Evolutionary conservation across 2,888 invertebrate species (phyloP), one percentile per base, ranked within the genome.

Genomic region (Terebella lapidaria): DNA sequence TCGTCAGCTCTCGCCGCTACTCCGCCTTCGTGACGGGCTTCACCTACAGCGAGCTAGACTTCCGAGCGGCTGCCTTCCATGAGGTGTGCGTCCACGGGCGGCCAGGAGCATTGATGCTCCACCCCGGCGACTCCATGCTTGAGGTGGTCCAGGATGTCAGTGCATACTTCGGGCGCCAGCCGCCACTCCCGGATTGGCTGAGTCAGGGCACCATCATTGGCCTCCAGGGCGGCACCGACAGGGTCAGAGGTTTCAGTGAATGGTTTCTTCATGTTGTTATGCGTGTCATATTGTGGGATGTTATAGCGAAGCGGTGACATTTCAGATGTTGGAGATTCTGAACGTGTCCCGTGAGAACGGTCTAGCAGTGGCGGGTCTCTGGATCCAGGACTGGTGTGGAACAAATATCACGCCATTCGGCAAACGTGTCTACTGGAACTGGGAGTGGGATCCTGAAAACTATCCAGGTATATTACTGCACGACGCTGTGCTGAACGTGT

Each of bases 311-410:
- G n/a, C n/a, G n/a, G n/a, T n/a, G n/a, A n/a, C n/a, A 18, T 49
- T 49, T 49, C 49, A 75, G 75, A 74, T 76, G 75, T 20, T 72
- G 58, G 54, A 65, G 22, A 62, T 69, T 30, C 64, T 71, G 22
- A 35, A 63, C 2, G 56, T 58, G 25, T 71, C 72, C 5, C 57
- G 65, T 52, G 55, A 60, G 4, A 58, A 67, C 25, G 63, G 67
- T 1, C 65, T 75, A 3, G 58, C 65, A 1, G 69, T 77, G 2
- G 65, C 69, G 27, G 75, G 70, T 0, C 60, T 77, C 5, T 76
- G 75, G 77, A 76, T 75, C 25, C 75, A 75, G 62, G 77, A 77
- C 60, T 77, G 77, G 77, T 67, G 71, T 1, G 77, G 77, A 15
- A 64, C 63, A 15, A 63, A 71, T 15, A 58, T 57, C n/a, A 75